Evolutionary conservation across 2,888 invertebrate genomes (phyloP).

Genomic region (Drosophila mayaguana): DNA sequence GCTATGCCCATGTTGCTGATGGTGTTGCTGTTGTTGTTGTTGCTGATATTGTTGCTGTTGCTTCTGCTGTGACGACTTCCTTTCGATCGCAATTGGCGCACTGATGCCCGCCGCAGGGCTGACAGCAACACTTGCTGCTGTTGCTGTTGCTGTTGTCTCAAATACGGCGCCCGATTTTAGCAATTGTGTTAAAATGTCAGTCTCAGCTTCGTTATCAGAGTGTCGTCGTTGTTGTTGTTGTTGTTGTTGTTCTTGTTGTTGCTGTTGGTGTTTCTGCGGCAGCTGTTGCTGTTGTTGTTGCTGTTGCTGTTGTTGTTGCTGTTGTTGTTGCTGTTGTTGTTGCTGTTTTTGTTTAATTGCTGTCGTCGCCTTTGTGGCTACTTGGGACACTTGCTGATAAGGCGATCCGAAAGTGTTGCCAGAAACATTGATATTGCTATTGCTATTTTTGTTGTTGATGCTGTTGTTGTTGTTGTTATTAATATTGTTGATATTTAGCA

Average conservation of each 20-base stretch:
- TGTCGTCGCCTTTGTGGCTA: slow-evolving; percentile 44
- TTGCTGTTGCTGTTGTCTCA: slow-evolving; percentile 45
- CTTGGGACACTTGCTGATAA: slow-evolving; percentile 44
- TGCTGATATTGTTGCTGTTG: slow-evolving; percentile 45
- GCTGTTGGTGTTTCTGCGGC: slow-evolving; percentile 18
- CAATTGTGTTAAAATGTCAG: slow-evolving; percentile 61
- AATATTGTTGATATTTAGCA: slow-evolving; percentile 78
- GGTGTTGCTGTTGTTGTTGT: slow-evolving; percentile 44
- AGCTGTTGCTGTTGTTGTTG: slow-evolving; percentile 24
- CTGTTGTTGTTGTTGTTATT: slow-evolving; percentile 51
- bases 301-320: slow-evolving; percentile 52
- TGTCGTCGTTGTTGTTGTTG: slow-evolving; percentile 53
- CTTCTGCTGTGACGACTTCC: slow-evolving; percentile 44
- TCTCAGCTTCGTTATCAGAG: slow-evolving; percentile 65
- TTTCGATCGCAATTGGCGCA: slow-evolving; percentile 66
- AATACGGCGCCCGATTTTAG: slow-evolving; percentile 65
- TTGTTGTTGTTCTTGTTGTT: slow-evolving; percentile 41
- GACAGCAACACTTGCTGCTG: slow-evolving; percentile 28
- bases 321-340: slow-evolving; percentile 34
- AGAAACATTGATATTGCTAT: slow-evolving; percentile 29
- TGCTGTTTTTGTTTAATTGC: slow-evolving; percentile 36
- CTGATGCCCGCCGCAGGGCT: slow-evolving; percentile 38
- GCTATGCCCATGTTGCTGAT: slow-evolving; percentile 49
- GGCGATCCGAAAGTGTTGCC: slow-evolving; percentile 44
- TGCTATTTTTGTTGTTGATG: slow-evolving; percentile 29